Evolutionary conservation across 2,797 vertebrate genomes (phyloP).

Genomic region (Cygnus olor): DNA sequence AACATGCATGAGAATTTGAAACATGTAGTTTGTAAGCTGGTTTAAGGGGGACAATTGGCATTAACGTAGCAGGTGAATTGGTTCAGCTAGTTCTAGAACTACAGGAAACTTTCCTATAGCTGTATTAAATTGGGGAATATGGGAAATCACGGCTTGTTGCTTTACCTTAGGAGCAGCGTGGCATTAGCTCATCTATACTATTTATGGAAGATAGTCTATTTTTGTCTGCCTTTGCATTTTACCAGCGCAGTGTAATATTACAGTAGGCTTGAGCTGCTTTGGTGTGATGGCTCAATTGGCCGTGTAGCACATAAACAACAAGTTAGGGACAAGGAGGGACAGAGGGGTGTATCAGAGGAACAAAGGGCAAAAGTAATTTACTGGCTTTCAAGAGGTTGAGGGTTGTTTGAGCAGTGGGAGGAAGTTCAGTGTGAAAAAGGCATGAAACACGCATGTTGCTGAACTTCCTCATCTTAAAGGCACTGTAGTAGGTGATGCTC

Average conservation of each 20-base stretch:
- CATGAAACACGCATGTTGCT: background rate
- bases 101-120: background rate
- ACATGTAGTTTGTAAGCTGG: background rate
- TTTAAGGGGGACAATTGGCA: background rate
- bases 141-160: background rate
- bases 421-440: background rate
- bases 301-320: background rate
- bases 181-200: background rate
- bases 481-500: background rate
- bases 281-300: background rate
- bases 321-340: background rate
- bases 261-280: background rate
- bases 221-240: slow-evolving; percentile 4
- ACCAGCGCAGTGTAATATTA: background rate
- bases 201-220: background rate
- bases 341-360: background rate
- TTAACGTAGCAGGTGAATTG: background rate
- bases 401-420: background rate
- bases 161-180: background rate
- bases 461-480: background rate
- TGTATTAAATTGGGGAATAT: background rate
- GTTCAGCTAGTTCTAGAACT: background rate
- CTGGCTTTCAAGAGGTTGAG: background rate
- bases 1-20: background rate
- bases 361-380: background rate